Evolutionary conservation across 2,113 vertebrate genomes (phyloP), one percentile per base, ranked within the genome.

Genomic region (Mobula hypostoma): DNA sequence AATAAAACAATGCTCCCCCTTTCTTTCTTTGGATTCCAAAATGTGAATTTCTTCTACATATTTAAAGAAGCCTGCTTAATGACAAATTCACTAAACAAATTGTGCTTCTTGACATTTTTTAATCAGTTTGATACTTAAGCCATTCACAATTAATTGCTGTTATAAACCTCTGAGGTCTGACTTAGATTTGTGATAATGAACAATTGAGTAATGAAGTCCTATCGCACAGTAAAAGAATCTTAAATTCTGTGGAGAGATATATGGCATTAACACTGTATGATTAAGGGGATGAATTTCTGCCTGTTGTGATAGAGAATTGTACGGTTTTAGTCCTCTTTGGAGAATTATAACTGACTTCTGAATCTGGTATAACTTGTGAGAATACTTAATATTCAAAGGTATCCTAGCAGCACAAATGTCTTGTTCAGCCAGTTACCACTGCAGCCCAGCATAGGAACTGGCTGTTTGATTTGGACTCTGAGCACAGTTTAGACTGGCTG

Each of bases 211-310:
- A 56, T 56, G 85, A 90, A 66, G 85, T 90, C 61, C 58, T 32
- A 66, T 90, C 66, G 29, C 7, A 90, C n/a, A 17, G 32, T 90
- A 66, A 88, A 63, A n/a, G 32, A 21, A 66, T 90, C 29, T 36
- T 17, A n/a, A 90, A 90, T 90, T 90, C 80, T 66, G 32, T 90
- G 85, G n/a, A 90, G 6, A 32, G 85, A 90, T 66, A 29, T 90
- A 66, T 66, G 29, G 15, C 61, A 90, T 90, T 63, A 32, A 88
- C 58, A 88, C 8, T 63, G 85, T 88, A 24, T 66, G 58, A 88
- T 88, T 88, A 88, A n/a, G 58, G 85, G 58, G 58, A 88, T 79
- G n/a, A 17, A 79, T 88, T 88, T 63, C 85, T 88, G 85, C 58
- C 29, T 66, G 85, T n/a, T 63, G 85, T 90, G 7, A 48, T 93